Evolutionary conservation across 2,797 vertebrate genomes (phyloP).

Genomic region (Megalops cyprinoides): DNA sequence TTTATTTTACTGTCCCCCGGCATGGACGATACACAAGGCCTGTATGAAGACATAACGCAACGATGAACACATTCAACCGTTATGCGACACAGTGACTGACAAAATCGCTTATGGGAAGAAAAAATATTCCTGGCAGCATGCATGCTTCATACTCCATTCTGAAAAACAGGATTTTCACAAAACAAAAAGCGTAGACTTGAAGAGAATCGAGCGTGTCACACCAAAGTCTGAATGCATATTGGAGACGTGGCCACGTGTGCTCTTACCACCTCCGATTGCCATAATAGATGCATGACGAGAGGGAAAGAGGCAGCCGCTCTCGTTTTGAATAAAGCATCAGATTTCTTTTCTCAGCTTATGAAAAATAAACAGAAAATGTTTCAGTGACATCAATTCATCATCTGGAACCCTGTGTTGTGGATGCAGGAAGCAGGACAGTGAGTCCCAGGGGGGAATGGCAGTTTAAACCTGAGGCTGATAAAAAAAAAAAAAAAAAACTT

Average conservation of each 20-base stretch:
- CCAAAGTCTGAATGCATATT: background rate
- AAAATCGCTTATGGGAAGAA: background rate
- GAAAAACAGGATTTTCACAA: background rate
- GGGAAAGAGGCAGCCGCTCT: background rate
- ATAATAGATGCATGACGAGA: conserved; percentile 4
- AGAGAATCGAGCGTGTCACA: background rate
- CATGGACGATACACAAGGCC: too few relatives aligned
- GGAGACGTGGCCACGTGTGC: background rate
- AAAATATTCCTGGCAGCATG: background rate
- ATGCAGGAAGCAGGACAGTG: background rate
- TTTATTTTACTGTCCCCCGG: too few relatives aligned
- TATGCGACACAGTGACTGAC: background rate
- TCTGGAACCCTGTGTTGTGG: conserved; percentile 2
- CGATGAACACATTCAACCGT: background rate
- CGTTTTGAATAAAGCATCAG: conserved; percentile 36
- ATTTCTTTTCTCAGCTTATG: conserved; percentile 21
- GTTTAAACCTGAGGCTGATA: background rate
- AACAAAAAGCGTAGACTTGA: background rate
- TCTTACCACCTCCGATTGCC: background rate
- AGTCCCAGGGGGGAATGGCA: background rate
- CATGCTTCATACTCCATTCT: background rate
- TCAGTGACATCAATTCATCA: conserved; percentile 33
- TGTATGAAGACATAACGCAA: too few relatives aligned
- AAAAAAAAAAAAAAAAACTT: too few relatives aligned
- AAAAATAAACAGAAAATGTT: conserved; percentile 31